These are phyloP conservation scores for Leuctra nigra DNA, from an alignment of 2,888 invertebrate species.

Conservation along the genomic window DNA sequence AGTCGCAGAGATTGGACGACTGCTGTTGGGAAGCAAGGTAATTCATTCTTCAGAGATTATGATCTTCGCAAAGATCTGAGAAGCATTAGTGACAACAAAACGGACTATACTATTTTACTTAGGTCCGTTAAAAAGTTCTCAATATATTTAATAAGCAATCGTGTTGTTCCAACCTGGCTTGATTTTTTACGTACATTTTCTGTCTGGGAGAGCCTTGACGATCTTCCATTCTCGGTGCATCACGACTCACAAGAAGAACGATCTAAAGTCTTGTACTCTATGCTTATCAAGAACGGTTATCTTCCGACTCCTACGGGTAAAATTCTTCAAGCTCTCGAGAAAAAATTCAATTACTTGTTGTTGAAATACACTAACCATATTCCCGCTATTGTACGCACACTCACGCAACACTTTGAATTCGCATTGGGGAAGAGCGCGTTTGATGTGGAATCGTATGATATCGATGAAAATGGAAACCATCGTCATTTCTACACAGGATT, in stretches of 20 bases:
- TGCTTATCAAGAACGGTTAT: background rate
- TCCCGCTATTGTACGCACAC: background rate
- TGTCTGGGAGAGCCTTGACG: background rate
- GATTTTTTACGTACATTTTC: background rate
- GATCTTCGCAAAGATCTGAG: background rate
- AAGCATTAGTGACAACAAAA: background rate
- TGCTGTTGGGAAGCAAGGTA: background rate
- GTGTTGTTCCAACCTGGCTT: background rate
- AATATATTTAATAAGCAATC: too few relatives aligned
- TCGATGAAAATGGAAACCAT: constrained; percentile 29
- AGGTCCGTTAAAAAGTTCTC: background rate
- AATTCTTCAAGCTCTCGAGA: background rate
- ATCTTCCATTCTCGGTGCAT: background rate
- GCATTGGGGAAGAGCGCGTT: constrained; percentile 12
- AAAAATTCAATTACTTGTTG: background rate
- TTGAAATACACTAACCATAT: background rate
- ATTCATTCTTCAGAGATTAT: background rate
- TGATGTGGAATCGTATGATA: constrained; percentile 25
- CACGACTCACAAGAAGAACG: background rate
- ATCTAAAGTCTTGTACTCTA: background rate
- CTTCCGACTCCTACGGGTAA: background rate
- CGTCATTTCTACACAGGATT: constrained; percentile 25
- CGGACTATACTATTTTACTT: too few relatives aligned
- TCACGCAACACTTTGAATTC: background rate
- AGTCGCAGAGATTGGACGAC: background rate